Percentiles rank a stretch among this genome's conserved stretches.
Evolutionary conservation across 37 sponge, comb jelly and placozoan species (phyloP).

Genomic region (Corticium candelabrum): DNA sequence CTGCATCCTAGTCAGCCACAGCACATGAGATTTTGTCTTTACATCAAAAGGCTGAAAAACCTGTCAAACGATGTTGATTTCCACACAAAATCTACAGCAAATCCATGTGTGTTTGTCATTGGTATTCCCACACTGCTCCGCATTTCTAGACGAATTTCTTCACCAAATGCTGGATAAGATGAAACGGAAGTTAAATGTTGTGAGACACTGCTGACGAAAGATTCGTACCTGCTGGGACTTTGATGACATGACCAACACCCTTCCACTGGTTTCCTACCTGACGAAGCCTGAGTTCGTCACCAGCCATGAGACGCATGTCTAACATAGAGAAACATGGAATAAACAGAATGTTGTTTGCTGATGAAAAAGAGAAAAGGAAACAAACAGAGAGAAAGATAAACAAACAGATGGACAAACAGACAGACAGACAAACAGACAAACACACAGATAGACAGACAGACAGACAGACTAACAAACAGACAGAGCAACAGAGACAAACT

Average conservation of each 20-base stretch:
- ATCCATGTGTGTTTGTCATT: slow-evolving; percentile 41
- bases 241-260: slow-evolving; percentile 88
- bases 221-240: slow-evolving; percentile 66
- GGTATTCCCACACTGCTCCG: slow-evolving; percentile 57
- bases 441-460: too few relatives aligned
- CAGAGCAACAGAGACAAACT: too few relatives aligned
- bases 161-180: slow-evolving; percentile 43
- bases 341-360: not conserved
- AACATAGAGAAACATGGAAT: not conserved
- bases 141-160: slow-evolving; percentile 89
- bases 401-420: too few relatives aligned
- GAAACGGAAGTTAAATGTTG: not conserved
- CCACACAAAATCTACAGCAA: slow-evolving; percentile 95
- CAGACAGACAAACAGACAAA: too few relatives aligned
- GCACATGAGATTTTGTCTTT: too few relatives aligned
- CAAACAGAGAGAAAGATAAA: too few relatives aligned
- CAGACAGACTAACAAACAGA: too few relatives aligned
- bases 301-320: slow-evolving; percentile 87
- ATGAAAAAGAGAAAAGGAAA: not conserved
- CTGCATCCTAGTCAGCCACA: slow-evolving; percentile 76
- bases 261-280: slow-evolving; percentile 61
- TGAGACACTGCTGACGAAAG: not conserved
- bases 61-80: slow-evolving; percentile 92
- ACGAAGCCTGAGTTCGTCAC: slow-evolving; percentile 87
- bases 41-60: too few relatives aligned